Base-by-base conservation (phyloP, 1,140 invertebrate genomes). In the Apis laboriosa region DNA sequence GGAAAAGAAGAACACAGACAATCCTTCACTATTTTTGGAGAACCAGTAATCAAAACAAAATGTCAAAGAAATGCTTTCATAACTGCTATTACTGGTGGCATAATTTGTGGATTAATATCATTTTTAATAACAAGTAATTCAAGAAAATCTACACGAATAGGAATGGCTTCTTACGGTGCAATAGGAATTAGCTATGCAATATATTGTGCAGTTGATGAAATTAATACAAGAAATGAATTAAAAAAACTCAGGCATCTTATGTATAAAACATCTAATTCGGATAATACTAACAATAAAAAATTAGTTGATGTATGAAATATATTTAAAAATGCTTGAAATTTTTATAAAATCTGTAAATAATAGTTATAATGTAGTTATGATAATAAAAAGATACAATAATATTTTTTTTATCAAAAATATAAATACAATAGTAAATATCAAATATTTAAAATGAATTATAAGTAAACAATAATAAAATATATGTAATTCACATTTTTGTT, bases 121-220 rank as follows among this genome's bases (percentile, higher is more conserved):
- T 83, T 78, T 71, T 70, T 83, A 49, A 56, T 78, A 1, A 83
- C 75, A 21, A 83, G 80, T 28, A 55, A 51, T 12, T 7, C 58
- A 63, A 55, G 9, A 64, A 9, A 2, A 1, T 34, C 80, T 17
- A 28, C 49, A 4, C 7, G 17, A 24, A 21, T 70, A 24, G 58
- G 43, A 49, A 0, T 71, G 9, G 51, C 12, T 15, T 1, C 51
- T 34, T 83, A 64, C 0, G n/a, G 8, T 17, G 21, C 9, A 53
- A 71, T 60, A 77, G 60, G 66, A 21, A 1, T 77, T 15, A 15
- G 9, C 64, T 60, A 15, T 56, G 43, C 53, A 15, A 1, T 1
- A 17, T 76, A 60, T 34, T 81, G 80, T 68, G 0, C 21, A 2
- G 58, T 76, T 9, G 43, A 68, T 17, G 51, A 76, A 11, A 7